Percentiles rank a stretch among this genome's conserved stretches.
These are phyloP conservation scores for Drusus annulatus DNA, from an alignment of 1,140 invertebrate species.

Conservation along the genomic window DNA sequence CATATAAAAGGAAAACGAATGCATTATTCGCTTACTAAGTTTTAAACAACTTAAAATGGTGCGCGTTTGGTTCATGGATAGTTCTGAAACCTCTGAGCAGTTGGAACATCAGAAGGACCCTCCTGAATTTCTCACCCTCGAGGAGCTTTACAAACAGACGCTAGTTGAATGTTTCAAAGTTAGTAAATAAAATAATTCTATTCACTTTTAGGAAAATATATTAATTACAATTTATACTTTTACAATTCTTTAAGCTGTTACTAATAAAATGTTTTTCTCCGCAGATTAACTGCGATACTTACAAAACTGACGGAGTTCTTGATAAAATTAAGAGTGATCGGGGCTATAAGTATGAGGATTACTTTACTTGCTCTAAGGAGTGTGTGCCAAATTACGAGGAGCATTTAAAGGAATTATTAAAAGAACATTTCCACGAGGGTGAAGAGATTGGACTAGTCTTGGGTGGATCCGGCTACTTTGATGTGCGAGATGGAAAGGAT, in stretches of 20 bases:
- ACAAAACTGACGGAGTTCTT: constrained; percentile 76
- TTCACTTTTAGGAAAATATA: too few relatives aligned
- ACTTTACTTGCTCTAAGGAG: constrained; percentile 86
- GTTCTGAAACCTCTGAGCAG: constrained; percentile 79
- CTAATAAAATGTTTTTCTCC: constrained; percentile 50
- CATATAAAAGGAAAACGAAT: not conserved
- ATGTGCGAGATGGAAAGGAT: constrained; percentile 89
- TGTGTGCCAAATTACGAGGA: constrained; percentile 91
- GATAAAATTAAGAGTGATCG: constrained; percentile 81
- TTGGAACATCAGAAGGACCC: constrained; percentile 84
- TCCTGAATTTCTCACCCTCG: constrained; percentile 77
- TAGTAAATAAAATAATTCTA: not conserved
- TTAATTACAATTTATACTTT: too few relatives aligned
- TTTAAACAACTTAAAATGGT: constrained; percentile 78
- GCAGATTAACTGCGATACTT: constrained; percentile 70
- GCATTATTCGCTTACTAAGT: not conserved
- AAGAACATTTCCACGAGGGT: constrained; percentile 97
- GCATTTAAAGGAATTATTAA: constrained; percentile 92
- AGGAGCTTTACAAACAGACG: constrained; percentile 78
- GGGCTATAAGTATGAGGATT: constrained; percentile 93
- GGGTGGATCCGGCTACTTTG: constrained; percentile 95
- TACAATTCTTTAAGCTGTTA: too few relatives aligned
- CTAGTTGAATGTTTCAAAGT: constrained; percentile 91
- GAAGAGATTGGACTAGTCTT: constrained; percentile 95
- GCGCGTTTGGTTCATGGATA: constrained; percentile 89